Evolutionary conservation across 35 echinoderm and acorn worm genomes (phyloP), one percentile per base, ranked within the genome.

Genomic region (Patiria miniata): DNA sequence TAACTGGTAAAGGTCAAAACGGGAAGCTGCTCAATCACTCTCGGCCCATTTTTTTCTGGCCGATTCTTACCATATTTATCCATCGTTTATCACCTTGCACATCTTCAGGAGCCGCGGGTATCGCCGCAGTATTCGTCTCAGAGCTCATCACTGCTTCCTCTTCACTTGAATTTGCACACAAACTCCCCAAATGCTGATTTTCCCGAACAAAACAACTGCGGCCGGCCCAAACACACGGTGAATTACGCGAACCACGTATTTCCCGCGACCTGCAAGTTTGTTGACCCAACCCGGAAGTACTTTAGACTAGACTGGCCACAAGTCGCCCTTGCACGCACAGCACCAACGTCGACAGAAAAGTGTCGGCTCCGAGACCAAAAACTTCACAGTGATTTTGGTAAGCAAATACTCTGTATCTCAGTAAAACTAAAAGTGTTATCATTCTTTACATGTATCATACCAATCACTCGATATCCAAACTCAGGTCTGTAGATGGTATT

Each of bases 21-120:
- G 12, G 12, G 12, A 12, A 21, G 8, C 73, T 78, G 29, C 73
- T 14, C 73, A 9, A 30, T 9, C 12, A 51, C 9, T 14, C 16
- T 8, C 7, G 10, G 15, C 40, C 38, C n/a, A 9, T 58, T 54
- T 4, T 15, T n/a, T n/a, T 55, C 19, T 16, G 9, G n/a, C 39
- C n/a, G 18, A n/a, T 86, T 39, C 83, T 93, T 97, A 97, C 95
- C 52, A 93, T 36, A 90, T 83, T 88, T 91, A 90, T 97, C 95
- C 95, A 97, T 83, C 95, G 80, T 16, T 81, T 79, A 47, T 97
- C 95, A 29, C 90, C 91, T 87, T 97, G 95, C 36, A 97, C 91
- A 93, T 97, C 95, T 69, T 83, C 83, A 22, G 90, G 59, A 28
- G 87, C 83, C 17, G 82, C 84, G n/a, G 95, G 81, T 19, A 90